Evolutionary conservation across 1,140 invertebrate genomes (phyloP), one percentile per base, ranked within the genome.

Genomic region (Pseudomyrmex pallidus): DNA sequence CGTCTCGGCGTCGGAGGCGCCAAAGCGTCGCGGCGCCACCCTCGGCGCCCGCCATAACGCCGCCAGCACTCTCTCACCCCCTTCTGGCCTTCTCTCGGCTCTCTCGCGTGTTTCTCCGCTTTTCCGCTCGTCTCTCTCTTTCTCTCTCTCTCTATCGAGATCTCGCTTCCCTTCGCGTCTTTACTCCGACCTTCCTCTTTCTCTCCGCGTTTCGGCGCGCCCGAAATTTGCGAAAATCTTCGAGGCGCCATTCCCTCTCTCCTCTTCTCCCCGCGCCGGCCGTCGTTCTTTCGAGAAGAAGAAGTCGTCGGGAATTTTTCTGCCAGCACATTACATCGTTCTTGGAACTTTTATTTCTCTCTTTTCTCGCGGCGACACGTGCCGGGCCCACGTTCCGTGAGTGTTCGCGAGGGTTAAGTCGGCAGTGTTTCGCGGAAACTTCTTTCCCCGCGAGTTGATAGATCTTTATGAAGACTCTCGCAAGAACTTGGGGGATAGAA

Each of bases 1-100:
- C 89, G 92, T 92, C 91, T 92, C 91, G 90, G 90, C 90, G 88
- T 91, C 82, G 87, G 87, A 91, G 93, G 93, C 92, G 92, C 92
- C 93, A 90, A 91, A 93, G 92, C 91, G 92, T 94, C 93, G 92
- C 92, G 93, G 92, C 93, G 92, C 93, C 91, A 93, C 91, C 91
- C 91, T 90, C 89, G 93, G 93, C 93, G 93, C 92, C 92, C 92
- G 93, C 82, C 93, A 92, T 90, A 88, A 88, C 84, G 93, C 90
- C 93, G 93, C 87, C 87, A 89, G 82, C 57, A 68, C 50, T 52
- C 78, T 83, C 78, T 83, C 84, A 80, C 67, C 77, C 62, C 77
- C 85, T 72, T 64, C 64, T 66, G 59, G 52, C 57, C 82, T 74
- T 87, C 83, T 70, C 70, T 80, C 57, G 66, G 12, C 64, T 56